Evolutionary conservation across 2,797 vertebrate species (phyloP).

Genomic region (Anas georgica): DNA sequence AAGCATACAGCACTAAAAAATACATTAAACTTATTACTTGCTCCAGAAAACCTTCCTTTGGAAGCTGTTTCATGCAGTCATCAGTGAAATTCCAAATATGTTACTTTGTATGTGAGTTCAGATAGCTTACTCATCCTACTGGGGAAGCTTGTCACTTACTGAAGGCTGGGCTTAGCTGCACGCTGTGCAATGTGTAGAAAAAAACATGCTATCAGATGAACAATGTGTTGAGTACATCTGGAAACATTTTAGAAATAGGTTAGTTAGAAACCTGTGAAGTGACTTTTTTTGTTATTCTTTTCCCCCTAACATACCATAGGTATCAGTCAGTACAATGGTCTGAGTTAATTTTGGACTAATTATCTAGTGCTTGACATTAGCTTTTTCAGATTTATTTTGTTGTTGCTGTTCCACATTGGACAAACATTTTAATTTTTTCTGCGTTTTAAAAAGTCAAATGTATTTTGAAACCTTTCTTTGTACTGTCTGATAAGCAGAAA

Average conservation of each 20-base stretch:
- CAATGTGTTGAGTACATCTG: not conserved
- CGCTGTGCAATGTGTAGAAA: accelerated
- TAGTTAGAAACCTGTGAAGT: not conserved
- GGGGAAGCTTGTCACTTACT: not conserved
- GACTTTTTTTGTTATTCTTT: not conserved
- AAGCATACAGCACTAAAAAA: not conserved
- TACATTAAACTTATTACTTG: not conserved
- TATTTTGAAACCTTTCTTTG: not conserved
- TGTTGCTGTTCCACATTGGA: not conserved
- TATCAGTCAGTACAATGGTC: not conserved
- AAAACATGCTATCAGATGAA: not conserved
- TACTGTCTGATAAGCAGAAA: not conserved
- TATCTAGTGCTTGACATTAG: not conserved
- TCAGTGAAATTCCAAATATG: not conserved
- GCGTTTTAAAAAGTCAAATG: not conserved
- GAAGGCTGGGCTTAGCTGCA: not conserved
- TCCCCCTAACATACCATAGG: not conserved
- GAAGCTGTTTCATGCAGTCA: not conserved
- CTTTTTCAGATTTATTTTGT: not conserved
- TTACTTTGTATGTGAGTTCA: not conserved
- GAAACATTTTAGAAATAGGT: not conserved
- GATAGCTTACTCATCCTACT: not conserved
- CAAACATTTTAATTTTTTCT: not conserved
- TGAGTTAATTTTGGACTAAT: not conserved
- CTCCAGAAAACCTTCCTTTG: not conserved